Percentiles rank a stretch among this genome's conserved stretches.
phyloP scores from a whole-genome alignment of 2,113 vertebrate species.

The Centropus unirufus region DNA sequence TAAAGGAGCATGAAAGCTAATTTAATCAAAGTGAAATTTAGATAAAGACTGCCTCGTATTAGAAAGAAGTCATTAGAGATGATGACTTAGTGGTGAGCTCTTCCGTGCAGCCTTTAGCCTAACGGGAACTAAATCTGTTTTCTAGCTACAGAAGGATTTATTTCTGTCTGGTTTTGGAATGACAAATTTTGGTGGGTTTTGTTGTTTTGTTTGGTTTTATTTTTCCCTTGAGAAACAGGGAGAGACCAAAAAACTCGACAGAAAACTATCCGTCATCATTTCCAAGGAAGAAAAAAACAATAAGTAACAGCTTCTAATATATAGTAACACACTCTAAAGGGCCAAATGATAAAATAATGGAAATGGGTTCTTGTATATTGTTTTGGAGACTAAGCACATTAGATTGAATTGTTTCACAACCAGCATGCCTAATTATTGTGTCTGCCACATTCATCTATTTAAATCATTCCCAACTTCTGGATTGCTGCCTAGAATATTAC shows the following conservation, averaged over 20 bases:
- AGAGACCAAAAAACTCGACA: not conserved
- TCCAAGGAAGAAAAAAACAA: constrained; percentile 12
- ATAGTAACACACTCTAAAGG: constrained; percentile 44
- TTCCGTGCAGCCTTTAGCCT: not conserved
- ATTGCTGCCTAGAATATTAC: constrained; percentile 82
- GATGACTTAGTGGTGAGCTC: not conserved
- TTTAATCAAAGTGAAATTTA: constrained; percentile 5
- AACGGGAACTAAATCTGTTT: not conserved
- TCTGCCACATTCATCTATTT: constrained; percentile 86
- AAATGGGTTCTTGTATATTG: constrained; percentile 52
- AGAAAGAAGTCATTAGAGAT: not conserved
- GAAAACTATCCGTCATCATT: not conserved
- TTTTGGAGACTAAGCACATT: constrained; percentile 75
- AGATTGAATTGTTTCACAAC: constrained; percentile 77
- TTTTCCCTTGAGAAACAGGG: not conserved
- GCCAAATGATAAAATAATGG: constrained; percentile 75
- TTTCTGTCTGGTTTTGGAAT: not conserved
- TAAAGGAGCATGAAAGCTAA: not conserved
- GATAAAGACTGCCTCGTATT: not conserved
- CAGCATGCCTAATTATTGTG: constrained; percentile 80
- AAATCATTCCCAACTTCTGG: constrained; percentile 82
- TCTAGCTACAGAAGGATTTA: not conserved
- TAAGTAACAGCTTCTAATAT: constrained; percentile 29
- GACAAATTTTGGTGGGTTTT: not conserved
- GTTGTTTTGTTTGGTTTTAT: not conserved